Evolutionary conservation across 2,888 invertebrate species (phyloP).

Genomic region (Vesta saturnalis): DNA sequence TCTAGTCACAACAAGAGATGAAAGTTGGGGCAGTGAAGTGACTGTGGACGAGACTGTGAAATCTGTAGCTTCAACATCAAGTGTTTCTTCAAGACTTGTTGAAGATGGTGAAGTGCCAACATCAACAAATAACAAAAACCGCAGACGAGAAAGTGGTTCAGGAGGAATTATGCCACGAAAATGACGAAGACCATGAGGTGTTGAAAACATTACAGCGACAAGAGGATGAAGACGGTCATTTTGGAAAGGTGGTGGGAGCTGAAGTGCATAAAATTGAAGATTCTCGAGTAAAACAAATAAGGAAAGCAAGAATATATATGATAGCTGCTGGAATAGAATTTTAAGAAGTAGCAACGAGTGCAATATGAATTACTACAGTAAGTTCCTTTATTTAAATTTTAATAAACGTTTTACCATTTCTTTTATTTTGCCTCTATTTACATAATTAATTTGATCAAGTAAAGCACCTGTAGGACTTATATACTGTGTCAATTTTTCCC

Average conservation of each 20-base stretch:
- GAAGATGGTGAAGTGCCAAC: not conserved
- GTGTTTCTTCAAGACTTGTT: not conserved
- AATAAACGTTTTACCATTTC: not conserved
- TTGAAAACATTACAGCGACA: not conserved
- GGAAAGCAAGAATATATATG: not conserved
- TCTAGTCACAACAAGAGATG: too few relatives aligned
- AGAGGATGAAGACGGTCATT: not conserved
- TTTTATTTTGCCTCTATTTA: slow-evolving; percentile 7
- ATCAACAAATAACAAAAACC: not conserved
- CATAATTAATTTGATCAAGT: slow-evolving; percentile 4
- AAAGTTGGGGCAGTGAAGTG: not conserved
- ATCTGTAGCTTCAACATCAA: not conserved
- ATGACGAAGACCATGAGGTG: not conserved
- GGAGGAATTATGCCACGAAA: not conserved
- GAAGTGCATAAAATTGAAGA: too few relatives aligned
- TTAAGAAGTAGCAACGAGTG: slow-evolving; percentile 5
- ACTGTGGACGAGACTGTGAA: not conserved
- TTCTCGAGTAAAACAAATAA: too few relatives aligned
- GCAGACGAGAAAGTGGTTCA: not conserved
- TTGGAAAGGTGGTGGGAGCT: too few relatives aligned
- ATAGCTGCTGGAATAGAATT: not conserved
- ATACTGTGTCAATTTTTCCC: too few relatives aligned
- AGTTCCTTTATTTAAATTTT: not conserved
- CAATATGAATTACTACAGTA: not conserved
- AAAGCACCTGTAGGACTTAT: slow-evolving; percentile 12